Evolutionary conservation across 1,140 invertebrate genomes (phyloP).

Genomic region (Leptestheria dahalacensis): DNA sequence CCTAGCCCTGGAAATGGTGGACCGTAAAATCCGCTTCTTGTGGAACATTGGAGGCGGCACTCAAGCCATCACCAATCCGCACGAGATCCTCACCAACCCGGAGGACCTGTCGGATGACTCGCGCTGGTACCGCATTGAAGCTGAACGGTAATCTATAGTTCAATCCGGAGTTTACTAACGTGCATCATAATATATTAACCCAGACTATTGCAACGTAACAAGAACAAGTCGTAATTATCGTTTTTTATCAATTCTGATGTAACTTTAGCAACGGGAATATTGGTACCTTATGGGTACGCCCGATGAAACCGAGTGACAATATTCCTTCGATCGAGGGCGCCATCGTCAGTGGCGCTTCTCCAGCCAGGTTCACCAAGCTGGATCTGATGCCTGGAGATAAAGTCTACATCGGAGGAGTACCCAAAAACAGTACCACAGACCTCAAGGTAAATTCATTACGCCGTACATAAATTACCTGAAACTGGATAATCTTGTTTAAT

Average conservation of each 20-base stretch:
- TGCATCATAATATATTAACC: not conserved
- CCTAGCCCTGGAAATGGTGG: constrained; percentile 58
- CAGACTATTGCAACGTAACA: too few species aligned
- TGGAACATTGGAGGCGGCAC: constrained; percentile 62
- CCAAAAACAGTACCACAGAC: constrained; percentile 25
- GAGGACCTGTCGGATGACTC: constrained; percentile 42
- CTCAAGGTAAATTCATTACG: too few species aligned
- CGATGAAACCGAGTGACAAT: constrained; percentile 26
- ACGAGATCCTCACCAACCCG: constrained; percentile 33
- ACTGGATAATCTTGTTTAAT: not conserved
- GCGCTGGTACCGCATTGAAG: constrained; percentile 56
- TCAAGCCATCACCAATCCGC: constrained; percentile 43
- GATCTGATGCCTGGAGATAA: constrained; percentile 34
- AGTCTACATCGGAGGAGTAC: constrained; percentile 36
- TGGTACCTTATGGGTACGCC: constrained; percentile 38
- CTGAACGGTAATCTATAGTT: constrained; percentile 37
- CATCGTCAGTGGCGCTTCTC: constrained; percentile 30
- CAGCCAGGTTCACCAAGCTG: constrained; percentile 34
- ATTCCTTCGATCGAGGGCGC: constrained; percentile 25
- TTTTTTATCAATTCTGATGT: constrained; percentile 18
- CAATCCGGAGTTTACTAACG: not conserved
- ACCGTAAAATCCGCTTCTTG: constrained; percentile 51
- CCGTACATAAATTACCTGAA: too few species aligned
- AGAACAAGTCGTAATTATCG: too few species aligned
- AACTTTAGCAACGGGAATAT: constrained; percentile 35